Base-by-base conservation (phyloP, 2,888 invertebrate species). In the Steromphala cineraria region DNA sequence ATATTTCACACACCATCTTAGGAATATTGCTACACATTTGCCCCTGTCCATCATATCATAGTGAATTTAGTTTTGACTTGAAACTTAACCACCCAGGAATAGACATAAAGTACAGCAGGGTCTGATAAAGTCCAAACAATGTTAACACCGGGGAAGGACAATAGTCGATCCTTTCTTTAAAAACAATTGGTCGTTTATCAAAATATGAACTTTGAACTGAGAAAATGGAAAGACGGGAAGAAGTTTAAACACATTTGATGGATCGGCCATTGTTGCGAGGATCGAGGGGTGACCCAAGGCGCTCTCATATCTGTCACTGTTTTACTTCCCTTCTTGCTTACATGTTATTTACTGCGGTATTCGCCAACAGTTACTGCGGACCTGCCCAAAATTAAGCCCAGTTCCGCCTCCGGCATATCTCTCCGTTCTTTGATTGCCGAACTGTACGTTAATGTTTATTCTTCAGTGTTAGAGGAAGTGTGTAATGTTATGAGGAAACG, bases 161-260 rank as follows among this genome's bases (percentile, higher is more conserved):
- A 46, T 46, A 46, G 46, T 46, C 46, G 46, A 46, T 46, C 46
- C 46, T 13, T 46, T 46, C 46, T 46, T 19, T 13, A 8, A 31
- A 67, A 71, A 71, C 71, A 71, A 71, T 71, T 71, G 71, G 31
- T 71, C 40, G 28, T 71, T 31, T 71, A 36, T 71, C 71, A 71
- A 17, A 71, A 71, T 36, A n/a, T 36, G 71, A 71, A 71, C 71
- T 71, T 19, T 71, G 40, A 31, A 71, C 31, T 36, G 24, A 71
- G 36, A 24, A 62, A 62, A 28, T 62, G 28, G 62, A 40, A n/a
- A 36, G 36, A 71, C 31, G 19, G 71, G 71, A 71, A 71, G 71
- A 71, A 36, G 36, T 36, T 46, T 46, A 46, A 40, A 36, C 36
- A 19, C 28, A 8, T 19, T 10, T 71, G 71, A 71, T 71, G 71